Evolutionary conservation across 2,888 invertebrate genomes (phyloP), one percentile per base, ranked within the genome.

Genomic region (Athripsodes cinereus): DNA sequence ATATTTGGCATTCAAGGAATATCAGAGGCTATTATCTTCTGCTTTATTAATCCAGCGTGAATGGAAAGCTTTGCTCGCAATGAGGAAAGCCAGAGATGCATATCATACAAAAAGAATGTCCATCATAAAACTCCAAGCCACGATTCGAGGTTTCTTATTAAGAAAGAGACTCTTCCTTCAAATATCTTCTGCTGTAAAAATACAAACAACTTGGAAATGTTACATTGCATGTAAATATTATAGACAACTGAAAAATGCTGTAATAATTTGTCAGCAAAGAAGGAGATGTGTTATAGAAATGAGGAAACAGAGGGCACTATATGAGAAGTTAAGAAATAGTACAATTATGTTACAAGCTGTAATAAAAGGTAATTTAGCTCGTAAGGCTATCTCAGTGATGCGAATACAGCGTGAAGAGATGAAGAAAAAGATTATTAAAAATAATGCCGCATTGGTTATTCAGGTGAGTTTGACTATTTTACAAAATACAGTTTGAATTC

Each of bases 361-460:
- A 13, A 16, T 40, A 8, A 40, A 13, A 40, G 40, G 40, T 40
- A n/a, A 48, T 22, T 21, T 35, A 20, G 52, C 63, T 70, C 66
- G 64, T 65, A 66, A 49, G 64, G 64, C 19, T 51, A 55, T 10
- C n/a, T 57, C 10, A 8, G 31, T 47, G 22, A 0, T 40, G 40
- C 66, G 64, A 1, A 13, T 8, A 63, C 56, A 5, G 57, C 63
- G 3, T 61, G 40, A 66, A 5, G 57, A 53, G n/a, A 58, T 11
- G 1, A 64, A 64, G 22, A 60, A 57, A 22, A 10, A 21, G 20
- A 21, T 16, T 16, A 11, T 53, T 71, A 68, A 26, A 70, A 73
- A 62, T 74, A 16, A 73, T 62, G 85, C 87, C 6, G 86, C 84
- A 13, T 74, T 75, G 2, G 78, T 79, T 67, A 87, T 88, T 66